Conservation (phyloP, 1,140 invertebrate species). For the Danaus plexippus region DNA sequence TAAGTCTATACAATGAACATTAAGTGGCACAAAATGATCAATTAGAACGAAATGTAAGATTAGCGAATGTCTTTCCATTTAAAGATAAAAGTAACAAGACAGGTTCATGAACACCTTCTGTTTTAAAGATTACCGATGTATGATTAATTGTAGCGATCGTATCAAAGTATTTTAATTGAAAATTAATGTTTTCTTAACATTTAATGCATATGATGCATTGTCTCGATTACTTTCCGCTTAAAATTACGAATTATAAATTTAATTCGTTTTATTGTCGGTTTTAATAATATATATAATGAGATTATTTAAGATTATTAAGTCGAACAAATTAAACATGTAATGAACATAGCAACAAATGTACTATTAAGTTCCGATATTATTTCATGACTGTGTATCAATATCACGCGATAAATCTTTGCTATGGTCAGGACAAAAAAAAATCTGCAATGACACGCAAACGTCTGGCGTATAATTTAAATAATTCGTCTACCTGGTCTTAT, state of each 20-base stretch:
- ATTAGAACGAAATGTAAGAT: constrained; percentile 7
- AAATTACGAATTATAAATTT: no score
- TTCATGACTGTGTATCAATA: constrained; percentile 28
- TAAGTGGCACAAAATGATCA: no score
- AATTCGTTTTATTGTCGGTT: no score
- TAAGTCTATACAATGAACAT: no score
- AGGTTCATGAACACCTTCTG: constrained; percentile 35
- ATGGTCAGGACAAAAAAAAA: constrained; percentile 49
- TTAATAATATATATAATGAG: no score
- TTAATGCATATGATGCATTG: constrained; percentile 6
- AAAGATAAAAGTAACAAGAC: constrained; percentile 23
- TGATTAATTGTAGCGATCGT: constrained; percentile 46
- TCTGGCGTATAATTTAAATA: constrained; percentile 51
- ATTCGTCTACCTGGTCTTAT: constrained; percentile 44
- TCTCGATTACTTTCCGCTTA: constrained; percentile 8
- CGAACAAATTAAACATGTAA: no score
- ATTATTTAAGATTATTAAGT: no score
- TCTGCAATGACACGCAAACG: constrained; percentile 54
- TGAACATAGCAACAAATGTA: no score
- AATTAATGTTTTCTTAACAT: constrained; percentile 24
- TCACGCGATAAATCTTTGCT: constrained; percentile 47
- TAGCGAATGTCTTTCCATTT: background rate
- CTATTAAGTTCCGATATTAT: no score
- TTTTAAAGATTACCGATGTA: constrained; percentile 45
- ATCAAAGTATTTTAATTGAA: constrained; percentile 51